A percentile compares a stretch with the other conserved stretches of the same genome.
Conservation (phyloP, 1,140 invertebrate genomes). For the Drosophila repleta region DNA sequence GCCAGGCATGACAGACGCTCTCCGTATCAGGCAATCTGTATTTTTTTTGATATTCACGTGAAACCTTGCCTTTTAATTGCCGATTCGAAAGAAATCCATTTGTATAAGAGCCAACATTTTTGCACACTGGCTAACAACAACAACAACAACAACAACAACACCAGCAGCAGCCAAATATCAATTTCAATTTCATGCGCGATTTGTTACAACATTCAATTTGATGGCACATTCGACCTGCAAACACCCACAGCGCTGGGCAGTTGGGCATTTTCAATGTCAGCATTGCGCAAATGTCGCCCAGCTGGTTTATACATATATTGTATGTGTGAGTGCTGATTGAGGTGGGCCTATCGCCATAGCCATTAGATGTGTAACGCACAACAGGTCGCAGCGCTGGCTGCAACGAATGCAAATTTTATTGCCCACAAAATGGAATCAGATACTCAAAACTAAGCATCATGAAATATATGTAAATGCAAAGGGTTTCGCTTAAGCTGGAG, state of each 20-base stretch:
- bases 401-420: too few relatives aligned
- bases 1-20: conserved; percentile 20
- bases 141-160: background rate
- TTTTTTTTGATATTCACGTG: conserved; percentile 43
- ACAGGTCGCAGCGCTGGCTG: background rate
- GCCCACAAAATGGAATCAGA: too few relatives aligned
- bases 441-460: too few relatives aligned
- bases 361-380: conserved; percentile 7
- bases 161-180: conserved; percentile 8
- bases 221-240: conserved; percentile 73
- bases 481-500: too few relatives aligned
- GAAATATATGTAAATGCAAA: too few relatives aligned
- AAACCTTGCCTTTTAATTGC: conserved; percentile 62
- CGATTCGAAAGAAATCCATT: conserved; percentile 16
- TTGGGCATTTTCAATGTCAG: conserved; percentile 77
- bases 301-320: conserved; percentile 25
- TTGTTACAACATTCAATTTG: conserved; percentile 66
- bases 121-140: conserved; percentile 6
- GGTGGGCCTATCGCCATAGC: background rate
- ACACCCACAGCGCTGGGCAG: conserved; percentile 59
- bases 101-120: conserved; percentile 4
- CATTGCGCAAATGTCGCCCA: conserved; percentile 66
- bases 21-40: background rate
- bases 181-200: conserved; percentile 56
- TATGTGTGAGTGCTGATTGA: background rate